Base-by-base conservation (phyloP, 2,113 vertebrate genomes). In the Oryctolagus cuniculus region DNA sequence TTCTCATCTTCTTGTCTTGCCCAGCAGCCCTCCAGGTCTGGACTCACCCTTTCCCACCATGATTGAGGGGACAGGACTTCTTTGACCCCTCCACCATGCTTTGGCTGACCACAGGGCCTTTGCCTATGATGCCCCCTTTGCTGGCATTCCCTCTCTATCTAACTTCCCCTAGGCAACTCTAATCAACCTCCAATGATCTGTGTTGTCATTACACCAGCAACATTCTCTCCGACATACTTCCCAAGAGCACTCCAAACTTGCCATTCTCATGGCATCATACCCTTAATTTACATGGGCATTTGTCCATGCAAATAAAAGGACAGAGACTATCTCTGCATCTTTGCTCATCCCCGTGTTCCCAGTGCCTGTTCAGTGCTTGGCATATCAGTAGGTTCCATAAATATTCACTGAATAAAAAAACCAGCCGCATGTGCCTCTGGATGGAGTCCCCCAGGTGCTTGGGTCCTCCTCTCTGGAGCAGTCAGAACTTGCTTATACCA, bases 121-220 rank as follows among this genome's bases (percentile, higher is more conserved):
- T 69, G 80, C n/a, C 6, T 24, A 9, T 17, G 29, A 63, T 1
- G 10, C 10, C 19, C 10, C 22, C 0, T 44, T 1, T 29, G 21
- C 73, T 63, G 49, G 38, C 22, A 22, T 13, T 17, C 7, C 27
- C 44, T 92, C 53, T 44, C 38, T 6, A 5, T 67, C 29, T 16
- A 25, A 7, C 27, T 29, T 21, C 34, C 67, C 2, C 2, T 3
- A 1, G 7, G 10, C n/a, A 22, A 17, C 22, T 70, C n/a, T 11
- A 29, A 74, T 44, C 9, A 24, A 24, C 49, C 2, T 66, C 53
- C 1, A 27, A 49, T 82, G 53, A 61, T 34, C 31, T 75, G 44
- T 29, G 36, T 17, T 4, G 12, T 86, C 49, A 12, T 13, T 34
- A 12, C 15, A 19, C n/a, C 82, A 29, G 55, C 7, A 58, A 53